A percentile compares a stretch with the other conserved stretches of the same genome.
Conservation (phyloP, 1,140 invertebrate species). For the Micrasema longulum region DNA sequence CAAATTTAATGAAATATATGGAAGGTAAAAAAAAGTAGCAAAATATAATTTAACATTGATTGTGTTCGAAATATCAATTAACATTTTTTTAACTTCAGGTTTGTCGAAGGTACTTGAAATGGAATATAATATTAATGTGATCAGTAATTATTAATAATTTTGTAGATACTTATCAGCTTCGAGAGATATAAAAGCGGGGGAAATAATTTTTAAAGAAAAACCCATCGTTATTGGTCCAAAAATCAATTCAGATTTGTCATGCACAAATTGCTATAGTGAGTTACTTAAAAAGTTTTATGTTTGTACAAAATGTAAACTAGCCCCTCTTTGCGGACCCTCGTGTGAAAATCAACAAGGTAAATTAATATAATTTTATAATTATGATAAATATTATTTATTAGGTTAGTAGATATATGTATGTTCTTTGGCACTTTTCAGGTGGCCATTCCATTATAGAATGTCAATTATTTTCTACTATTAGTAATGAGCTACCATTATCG, state of each 20-base stretch:
- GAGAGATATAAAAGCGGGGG: slow-evolving; percentile 70
- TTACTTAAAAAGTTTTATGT: slow-evolving; percentile 62
- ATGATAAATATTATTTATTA: background rate
- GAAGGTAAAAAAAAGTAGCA: slow-evolving; percentile 44
- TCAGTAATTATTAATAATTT: background rate
- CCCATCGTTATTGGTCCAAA: slow-evolving; percentile 72
- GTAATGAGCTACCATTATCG: slow-evolving; percentile 58
- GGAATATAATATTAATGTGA: background rate
- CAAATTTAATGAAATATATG: slow-evolving; percentile 30
- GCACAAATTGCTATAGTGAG: slow-evolving; percentile 71
- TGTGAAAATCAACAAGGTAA: slow-evolving; percentile 61
- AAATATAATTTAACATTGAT: too few relatives aligned
- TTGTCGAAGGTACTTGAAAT: too few relatives aligned
- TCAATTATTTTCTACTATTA: slow-evolving; percentile 62
- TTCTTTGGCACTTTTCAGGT: slow-evolving; percentile 58
- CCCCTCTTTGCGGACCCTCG: slow-evolving; percentile 66
- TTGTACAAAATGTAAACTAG: slow-evolving; percentile 69
- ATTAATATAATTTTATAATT: slow-evolving; percentile 5
- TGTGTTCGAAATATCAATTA: too few relatives aligned
- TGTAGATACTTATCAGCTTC: slow-evolving; percentile 71
- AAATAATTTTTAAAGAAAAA: slow-evolving; percentile 72
- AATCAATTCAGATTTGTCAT: slow-evolving; percentile 67
- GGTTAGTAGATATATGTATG: slow-evolving; percentile 33
- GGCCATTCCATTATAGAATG: slow-evolving; percentile 69
- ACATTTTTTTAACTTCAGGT: too few relatives aligned